Percentiles rank a stretch among this genome's conserved stretches.
phyloP scores from a whole-genome alignment of 2,797 vertebrate species.

The Remorina albescens region DNA sequence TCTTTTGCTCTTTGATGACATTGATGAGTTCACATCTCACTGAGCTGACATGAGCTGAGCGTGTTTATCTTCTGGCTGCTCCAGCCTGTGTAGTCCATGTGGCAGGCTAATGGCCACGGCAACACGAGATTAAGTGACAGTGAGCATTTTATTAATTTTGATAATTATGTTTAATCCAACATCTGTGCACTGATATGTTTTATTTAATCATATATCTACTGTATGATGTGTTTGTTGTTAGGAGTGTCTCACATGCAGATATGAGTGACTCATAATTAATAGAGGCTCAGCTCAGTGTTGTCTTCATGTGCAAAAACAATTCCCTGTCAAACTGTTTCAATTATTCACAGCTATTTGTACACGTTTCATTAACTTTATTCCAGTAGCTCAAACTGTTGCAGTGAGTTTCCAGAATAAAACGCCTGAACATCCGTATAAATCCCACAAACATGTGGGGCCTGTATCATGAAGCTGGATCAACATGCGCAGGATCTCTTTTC shows the following conservation, averaged over 20 bases:
- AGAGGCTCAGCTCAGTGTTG: slow-evolving; percentile 7
- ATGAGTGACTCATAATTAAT: slow-evolving; percentile 7
- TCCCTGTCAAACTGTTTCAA: not conserved
- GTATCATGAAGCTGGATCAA: too few relatives aligned
- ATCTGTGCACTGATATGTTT: slow-evolving; percentile 51
- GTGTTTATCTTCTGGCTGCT: slow-evolving; percentile 6
- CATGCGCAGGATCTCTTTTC: too few relatives aligned
- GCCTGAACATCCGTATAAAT: not conserved
- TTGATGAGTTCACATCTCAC: slow-evolving; percentile 11
- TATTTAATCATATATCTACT: slow-evolving; percentile 11
- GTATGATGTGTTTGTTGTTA: slow-evolving; percentile 14
- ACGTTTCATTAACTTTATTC: slow-evolving; percentile 1
- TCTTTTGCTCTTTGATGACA: slow-evolving; percentile 26
- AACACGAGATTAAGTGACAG: slow-evolving; percentile 43
- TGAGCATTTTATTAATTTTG: slow-evolving; percentile 51
- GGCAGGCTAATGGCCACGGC: slow-evolving; percentile 20
- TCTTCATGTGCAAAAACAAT: slow-evolving; percentile 30
- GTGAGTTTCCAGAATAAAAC: not conserved
- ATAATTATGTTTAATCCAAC: slow-evolving; percentile 62
- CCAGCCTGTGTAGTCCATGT: slow-evolving; percentile 20
- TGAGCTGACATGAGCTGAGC: slow-evolving; percentile 1
- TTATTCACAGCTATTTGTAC: slow-evolving; percentile 12
- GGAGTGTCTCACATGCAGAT: slow-evolving; percentile 18
- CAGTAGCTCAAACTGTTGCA: not conserved
- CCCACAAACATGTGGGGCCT: not conserved